Evolutionary conservation across 1,140 invertebrate species (phyloP).

Genomic region (Pectinophora gossypiella): DNA sequence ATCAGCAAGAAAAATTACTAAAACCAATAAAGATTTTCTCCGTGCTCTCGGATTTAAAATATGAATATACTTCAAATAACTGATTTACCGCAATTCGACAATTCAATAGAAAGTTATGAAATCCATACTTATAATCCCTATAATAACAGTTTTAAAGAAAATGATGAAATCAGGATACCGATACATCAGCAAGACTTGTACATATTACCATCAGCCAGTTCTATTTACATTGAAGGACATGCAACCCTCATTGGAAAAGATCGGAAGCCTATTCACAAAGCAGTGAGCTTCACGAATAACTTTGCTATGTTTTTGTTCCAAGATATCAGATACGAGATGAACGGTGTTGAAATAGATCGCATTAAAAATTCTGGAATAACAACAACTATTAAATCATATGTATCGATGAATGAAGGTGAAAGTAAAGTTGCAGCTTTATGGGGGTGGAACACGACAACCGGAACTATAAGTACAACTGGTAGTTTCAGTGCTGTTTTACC

Average conservation of each 20-base stretch:
- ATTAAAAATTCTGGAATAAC: constrained; percentile 52
- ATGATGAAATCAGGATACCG: constrained; percentile 49
- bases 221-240: constrained; percentile 38
- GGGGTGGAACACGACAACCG: constrained; percentile 13
- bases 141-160: constrained; percentile 35
- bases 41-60: constrained; percentile 19
- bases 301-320: constrained; percentile 56
- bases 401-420: constrained; percentile 16
- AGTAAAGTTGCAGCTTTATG: constrained; percentile 8
- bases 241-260: constrained; percentile 6
- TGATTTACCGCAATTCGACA: constrained; percentile 21
- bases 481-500: constrained; percentile 55
- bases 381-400: constrained; percentile 48
- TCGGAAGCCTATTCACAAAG: neutral
- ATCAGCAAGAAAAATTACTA: constrained; percentile 11
- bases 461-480: constrained; percentile 6
- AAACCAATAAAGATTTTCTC: constrained; percentile 22
- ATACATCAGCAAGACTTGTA: constrained; percentile 46
- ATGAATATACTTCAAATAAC: constrained; percentile 29
- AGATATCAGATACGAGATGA: constrained; percentile 66
- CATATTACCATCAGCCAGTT: constrained; percentile 38
- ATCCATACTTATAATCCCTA: constrained; percentile 45
- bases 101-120: constrained; percentile 42
- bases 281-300: constrained; percentile 42
- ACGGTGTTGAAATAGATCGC: constrained; percentile 59